A percentile compares a stretch with the other conserved stretches of the same genome.
phyloP scores from a whole-genome alignment of 2,888 invertebrate species.

The Aphrophora alni region DNA sequence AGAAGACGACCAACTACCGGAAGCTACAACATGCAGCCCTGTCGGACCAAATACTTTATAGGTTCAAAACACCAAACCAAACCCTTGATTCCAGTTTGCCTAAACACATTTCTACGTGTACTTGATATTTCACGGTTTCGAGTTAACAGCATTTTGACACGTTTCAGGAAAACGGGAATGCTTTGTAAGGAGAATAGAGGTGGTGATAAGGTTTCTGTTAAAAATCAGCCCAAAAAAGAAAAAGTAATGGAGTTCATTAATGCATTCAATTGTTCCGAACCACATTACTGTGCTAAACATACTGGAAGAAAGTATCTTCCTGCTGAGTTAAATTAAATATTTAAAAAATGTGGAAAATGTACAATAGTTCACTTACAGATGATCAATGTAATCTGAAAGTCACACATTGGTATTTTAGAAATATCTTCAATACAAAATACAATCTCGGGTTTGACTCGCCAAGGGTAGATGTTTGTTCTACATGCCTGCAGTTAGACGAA shows the following conservation, averaged over 20 bases:
- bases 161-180: constrained; percentile 13
- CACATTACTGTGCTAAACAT: constrained; percentile 14
- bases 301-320: constrained; percentile 20
- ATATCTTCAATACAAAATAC: neutral
- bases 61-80: neutral
- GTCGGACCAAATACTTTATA: constrained; percentile 7
- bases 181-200: constrained; percentile 12
- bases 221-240: constrained; percentile 9
- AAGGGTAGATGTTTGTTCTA: constrained; percentile 3
- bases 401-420: neutral
- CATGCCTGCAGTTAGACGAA: neutral
- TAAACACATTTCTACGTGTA: neutral
- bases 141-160: constrained; percentile 18
- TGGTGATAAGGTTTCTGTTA: neutral
- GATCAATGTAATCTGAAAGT: too few relatives aligned
- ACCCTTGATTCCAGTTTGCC: constrained; percentile 7
- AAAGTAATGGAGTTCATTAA: constrained; percentile 7
- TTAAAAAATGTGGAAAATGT: constrained; percentile 15
- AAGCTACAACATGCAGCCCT: neutral
- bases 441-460: neutral
- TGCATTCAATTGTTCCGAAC: constrained; percentile 14
- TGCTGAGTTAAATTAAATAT: neutral
- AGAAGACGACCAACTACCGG: constrained; percentile 6
- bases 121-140: constrained; percentile 6
- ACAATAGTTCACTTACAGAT: neutral